A percentile compares a stretch with the other conserved stretches of the same genome.
Conservation (phyloP, 2,888 invertebrate species). For the Euclidia mi region DNA sequence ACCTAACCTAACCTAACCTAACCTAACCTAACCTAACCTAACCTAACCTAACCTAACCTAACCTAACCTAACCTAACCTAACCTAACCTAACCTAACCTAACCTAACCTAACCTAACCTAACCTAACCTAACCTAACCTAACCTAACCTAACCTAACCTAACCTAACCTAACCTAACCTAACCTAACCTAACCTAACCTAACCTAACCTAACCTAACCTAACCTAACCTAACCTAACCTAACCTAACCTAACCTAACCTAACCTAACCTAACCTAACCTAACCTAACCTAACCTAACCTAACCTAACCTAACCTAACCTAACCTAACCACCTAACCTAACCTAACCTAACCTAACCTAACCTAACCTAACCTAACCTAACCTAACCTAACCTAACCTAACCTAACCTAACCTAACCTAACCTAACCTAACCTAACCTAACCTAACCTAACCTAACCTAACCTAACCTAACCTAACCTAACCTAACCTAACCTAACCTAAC, state of each 20-base stretch:
- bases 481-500: slow-evolving; percentile 28
- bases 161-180: slow-evolving; percentile 42
- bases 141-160: slow-evolving; percentile 48
- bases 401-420: slow-evolving; percentile 28
- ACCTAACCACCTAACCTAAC: slow-evolving; percentile 17
- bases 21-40: slow-evolving; percentile 39
- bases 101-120: slow-evolving; percentile 44
- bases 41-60: slow-evolving; percentile 37
- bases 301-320: slow-evolving; percentile 29
- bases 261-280: slow-evolving; percentile 31
- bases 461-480: slow-evolving; percentile 31
- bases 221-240: slow-evolving; percentile 24
- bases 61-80: slow-evolving; percentile 35
- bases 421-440: slow-evolving; percentile 20
- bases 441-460: slow-evolving; percentile 25
- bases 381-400: slow-evolving; percentile 37
- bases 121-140: slow-evolving; percentile 42
- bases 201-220: slow-evolving; percentile 30
- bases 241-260: slow-evolving; percentile 21
- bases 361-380: slow-evolving; percentile 32
- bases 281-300: slow-evolving; percentile 23
- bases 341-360: slow-evolving; percentile 15
- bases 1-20: slow-evolving; percentile 22
- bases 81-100: slow-evolving; percentile 38
- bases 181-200: slow-evolving; percentile 29